Base-by-base conservation (phyloP, 2,888 invertebrate species). In the Dichetophora obliterata region DNA sequence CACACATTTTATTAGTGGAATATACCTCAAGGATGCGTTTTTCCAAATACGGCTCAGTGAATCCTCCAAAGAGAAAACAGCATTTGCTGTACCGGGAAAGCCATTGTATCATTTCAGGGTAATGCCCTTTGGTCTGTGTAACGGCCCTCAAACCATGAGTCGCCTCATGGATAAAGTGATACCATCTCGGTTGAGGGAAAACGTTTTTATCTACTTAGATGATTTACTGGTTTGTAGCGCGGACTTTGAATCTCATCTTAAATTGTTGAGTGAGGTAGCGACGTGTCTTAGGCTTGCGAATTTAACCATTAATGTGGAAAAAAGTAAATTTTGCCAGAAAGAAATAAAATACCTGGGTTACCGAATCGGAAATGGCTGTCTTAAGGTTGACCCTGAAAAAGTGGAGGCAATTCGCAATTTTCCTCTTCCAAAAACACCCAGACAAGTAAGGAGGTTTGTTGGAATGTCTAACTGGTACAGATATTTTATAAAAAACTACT, bases 31-130 rank as follows among this genome's bases (percentile, higher is more conserved):
- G 6, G 50, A 50, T 50, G 50, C 50, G 14, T 50, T 50, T n/a
- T 6, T 50, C 14, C 50, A 50, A 50, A 50, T 50, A 16, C 3
- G n/a, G 6, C 6, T 50, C 2, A 50, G 16, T 3, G 50, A 50
- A n/a, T 50, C 50, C 3, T 50, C n/a, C 50, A 50, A 50, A n/a
- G 50, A 2, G n/a, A 50, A 50, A 50, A 14, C 6, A 50, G 50
- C 50, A 6, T 81, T 79, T 37, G 75, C 82, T 0, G 83, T 85
- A 5, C 86, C 78, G 16, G 79, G 78, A 14, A 72, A 75, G 16
- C 72, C 78, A 0, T 59, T 79, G 5, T 80, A 76, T 65, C 78
- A 80, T 24, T 79, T 77, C 24, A 75, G 37, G 14, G 71, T 77
- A 27, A 81, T 80, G 77, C 78, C 80, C 0, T 80, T 80, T 69